A percentile compares a stretch with the other conserved stretches of the same genome.
These are phyloP conservation scores for Stercorarius parasiticus DNA, from an alignment of 2,113 vertebrate species.

Conservation along the genomic window DNA sequence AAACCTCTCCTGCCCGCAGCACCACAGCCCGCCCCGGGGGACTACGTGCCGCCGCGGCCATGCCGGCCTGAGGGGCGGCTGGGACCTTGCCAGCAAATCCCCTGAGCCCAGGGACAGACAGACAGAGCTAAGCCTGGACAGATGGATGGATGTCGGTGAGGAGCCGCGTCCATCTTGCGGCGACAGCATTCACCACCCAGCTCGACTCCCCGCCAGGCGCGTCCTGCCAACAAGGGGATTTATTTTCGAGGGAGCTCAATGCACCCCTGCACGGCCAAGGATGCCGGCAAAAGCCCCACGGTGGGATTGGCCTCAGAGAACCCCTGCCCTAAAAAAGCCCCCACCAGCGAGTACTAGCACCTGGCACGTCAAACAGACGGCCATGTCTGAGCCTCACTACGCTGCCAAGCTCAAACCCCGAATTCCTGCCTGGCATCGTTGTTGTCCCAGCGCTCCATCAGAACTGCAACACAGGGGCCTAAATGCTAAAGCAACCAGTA, in stretches of 20 bases:
- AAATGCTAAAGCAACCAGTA: background rate
- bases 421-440: background rate
- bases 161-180: background rate
- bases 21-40: background rate
- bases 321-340: background rate
- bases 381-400: background rate
- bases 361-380: background rate
- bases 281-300: accelerated
- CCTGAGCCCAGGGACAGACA: background rate
- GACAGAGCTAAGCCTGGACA: background rate
- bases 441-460: background rate
- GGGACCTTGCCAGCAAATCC: background rate
- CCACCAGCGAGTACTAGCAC: accelerated
- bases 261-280: background rate
- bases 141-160: background rate
- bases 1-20: background rate
- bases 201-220: background rate
- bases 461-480: background rate
- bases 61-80: background rate
- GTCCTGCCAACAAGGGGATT: background rate
- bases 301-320: background rate
- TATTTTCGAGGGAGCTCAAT: background rate
- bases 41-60: background rate
- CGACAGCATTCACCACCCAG: background rate
- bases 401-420: background rate